Percentiles rank a stretch among this genome's conserved stretches.
Conservation (phyloP, 2,888 invertebrate genomes). For the Diarsia brunnea region DNA sequence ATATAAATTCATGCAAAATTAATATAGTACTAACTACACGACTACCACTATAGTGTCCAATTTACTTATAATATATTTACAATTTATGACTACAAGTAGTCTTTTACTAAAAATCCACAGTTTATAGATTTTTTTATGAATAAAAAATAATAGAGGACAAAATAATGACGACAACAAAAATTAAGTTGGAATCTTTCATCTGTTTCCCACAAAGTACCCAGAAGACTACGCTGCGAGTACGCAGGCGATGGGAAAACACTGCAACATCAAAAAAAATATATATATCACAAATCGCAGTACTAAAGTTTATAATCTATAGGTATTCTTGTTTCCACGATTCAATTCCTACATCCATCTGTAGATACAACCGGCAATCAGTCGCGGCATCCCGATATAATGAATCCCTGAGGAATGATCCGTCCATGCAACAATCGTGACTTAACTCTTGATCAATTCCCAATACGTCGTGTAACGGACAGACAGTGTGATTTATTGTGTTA, state of each 20-base stretch:
- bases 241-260: no score
- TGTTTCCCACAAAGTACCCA: no score
- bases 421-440: constrained; percentile 88
- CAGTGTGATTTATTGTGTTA: constrained; percentile 78
- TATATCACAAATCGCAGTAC: neutral
- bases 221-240: no score
- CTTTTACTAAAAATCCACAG: no score
- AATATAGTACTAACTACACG: neutral
- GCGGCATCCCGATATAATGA: constrained; percentile 84
- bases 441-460: constrained; percentile 88
- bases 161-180: neutral
- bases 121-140: no score
- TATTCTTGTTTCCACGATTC: constrained; percentile 16
- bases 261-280: neutral
- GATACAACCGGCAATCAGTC: constrained; percentile 81
- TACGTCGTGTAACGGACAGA: constrained; percentile 74
- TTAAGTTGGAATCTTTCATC: neutral
- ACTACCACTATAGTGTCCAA: no score
- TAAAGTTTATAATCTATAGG: neutral
- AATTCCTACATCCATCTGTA: constrained; percentile 56
- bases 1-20: neutral
- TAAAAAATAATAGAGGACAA: no score
- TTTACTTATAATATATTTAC: no score
- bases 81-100: no score
- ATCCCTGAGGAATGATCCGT: constrained; percentile 86